Conservation (phyloP, 1,140 invertebrate genomes). For the Drosophila virilis region DNA sequence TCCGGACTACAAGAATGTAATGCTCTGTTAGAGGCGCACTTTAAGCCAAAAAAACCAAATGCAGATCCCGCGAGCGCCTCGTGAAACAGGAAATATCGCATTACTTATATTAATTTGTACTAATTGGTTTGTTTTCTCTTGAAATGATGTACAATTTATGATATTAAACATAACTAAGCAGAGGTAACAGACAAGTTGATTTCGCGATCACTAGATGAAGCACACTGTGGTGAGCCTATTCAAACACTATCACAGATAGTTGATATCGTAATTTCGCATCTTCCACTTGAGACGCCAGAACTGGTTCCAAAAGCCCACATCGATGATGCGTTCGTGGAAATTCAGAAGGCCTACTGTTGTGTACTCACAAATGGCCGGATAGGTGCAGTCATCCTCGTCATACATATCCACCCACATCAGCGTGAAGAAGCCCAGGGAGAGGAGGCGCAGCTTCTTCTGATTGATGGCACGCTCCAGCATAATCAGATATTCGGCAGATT, state of each 20-base stretch:
- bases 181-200: constrained; percentile 33
- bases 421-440: constrained; percentile 89
- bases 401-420: constrained; percentile 91
- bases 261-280: constrained; percentile 92
- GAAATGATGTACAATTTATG: constrained; percentile 79
- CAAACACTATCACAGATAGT: constrained; percentile 83
- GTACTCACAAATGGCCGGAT: constrained; percentile 90
- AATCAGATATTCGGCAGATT: constrained; percentile 87
- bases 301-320: constrained; percentile 90
- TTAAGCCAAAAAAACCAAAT: constrained; percentile 80
- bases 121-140: constrained; percentile 26
- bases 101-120: constrained; percentile 45
- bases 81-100: constrained; percentile 3
- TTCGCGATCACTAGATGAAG: background rate
- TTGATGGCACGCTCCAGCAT: constrained; percentile 88
- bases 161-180: constrained; percentile 62
- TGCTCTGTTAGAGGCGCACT: constrained; percentile 78
- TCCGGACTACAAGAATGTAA: constrained; percentile 84
- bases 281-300: constrained; percentile 90
- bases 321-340: constrained; percentile 88
- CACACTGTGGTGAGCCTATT: background rate
- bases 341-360: constrained; percentile 87
- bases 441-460: constrained; percentile 87
- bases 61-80: constrained; percentile 40
- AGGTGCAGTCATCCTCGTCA: constrained; percentile 87